Evolutionary conservation across 2,888 invertebrate species (phyloP), one percentile per base, ranked within the genome.

Genomic region (Tenthredo livida): DNA sequence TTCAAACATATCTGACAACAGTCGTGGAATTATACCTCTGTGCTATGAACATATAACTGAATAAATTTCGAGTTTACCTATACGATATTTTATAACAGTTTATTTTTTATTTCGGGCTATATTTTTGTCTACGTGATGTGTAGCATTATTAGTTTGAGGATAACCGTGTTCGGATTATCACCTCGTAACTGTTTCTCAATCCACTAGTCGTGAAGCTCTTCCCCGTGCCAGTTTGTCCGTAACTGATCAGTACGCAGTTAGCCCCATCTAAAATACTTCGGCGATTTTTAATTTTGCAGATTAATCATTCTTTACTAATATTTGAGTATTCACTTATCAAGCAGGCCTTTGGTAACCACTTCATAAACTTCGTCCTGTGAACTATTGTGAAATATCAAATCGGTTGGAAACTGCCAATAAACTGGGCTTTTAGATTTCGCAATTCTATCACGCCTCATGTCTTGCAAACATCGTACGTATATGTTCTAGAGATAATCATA

Each of bases 191-290:
- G 84, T 88, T 90, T 54, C 86, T 86, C 0, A 90, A 54, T 25
- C 89, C 89, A 7, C 85, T 85, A 5, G 87, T 84, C 0, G 90
- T 90, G 80, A 90, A 90, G 65, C 90, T 90, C 54, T 90, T 90
- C 58, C 90, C 94, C 25, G 92, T 91, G 40, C 93, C 93, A 0
- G 93, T 93, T 90, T 94, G 94, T 1, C 94, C 94, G 86, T 92
- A 94, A 73, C 91, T 89, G 73, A 93, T 87, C 77, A 94, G 88
- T 25, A 93, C 88, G 15, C 91, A 93, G 88, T 90, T 91, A 61
- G 88, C 88, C 0, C 93, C 93, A 37, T 89, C 89, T 86, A 93
- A 87, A 86, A 91, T 89, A 84, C 92, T 93, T 82, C 85, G 90
- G 89, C 70, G 65, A 47, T 87, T 84, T 67, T 85, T 83, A 85